Evolutionary conservation across 2,113 vertebrate genomes (phyloP).

Genomic region (Martes martes): DNA sequence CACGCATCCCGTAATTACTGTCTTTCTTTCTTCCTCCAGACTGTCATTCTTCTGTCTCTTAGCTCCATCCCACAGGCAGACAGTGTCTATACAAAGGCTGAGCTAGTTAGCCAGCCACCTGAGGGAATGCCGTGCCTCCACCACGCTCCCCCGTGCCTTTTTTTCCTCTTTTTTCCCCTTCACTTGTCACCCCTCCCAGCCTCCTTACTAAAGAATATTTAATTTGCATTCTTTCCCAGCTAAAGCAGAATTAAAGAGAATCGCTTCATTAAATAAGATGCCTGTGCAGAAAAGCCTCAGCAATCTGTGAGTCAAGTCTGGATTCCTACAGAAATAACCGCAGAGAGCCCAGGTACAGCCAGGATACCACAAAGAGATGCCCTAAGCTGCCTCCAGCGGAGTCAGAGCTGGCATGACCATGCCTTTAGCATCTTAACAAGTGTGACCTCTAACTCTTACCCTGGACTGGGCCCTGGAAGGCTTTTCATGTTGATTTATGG

Average conservation of each 20-base stretch:
- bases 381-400: not conserved
- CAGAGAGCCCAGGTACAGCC: conserved; percentile 84
- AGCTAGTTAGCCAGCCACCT: conserved; percentile 84
- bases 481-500: conserved; percentile 38
- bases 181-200: conserved; percentile 61
- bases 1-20: conserved; percentile 88
- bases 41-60: conserved; percentile 87
- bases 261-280: conserved; percentile 80
- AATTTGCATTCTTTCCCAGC: conserved; percentile 86
- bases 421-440: conserved; percentile 62
- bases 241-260: conserved; percentile 76
- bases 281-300: conserved; percentile 77
- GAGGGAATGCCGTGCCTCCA: conserved; percentile 77
- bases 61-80: conserved; percentile 82
- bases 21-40: conserved; percentile 86
- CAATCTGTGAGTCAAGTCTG: conserved; percentile 81
- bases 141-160: conserved; percentile 42
- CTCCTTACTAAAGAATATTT: conserved; percentile 80
- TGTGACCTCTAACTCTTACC: not conserved
- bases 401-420: conserved; percentile 39
- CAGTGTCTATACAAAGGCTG: conserved; percentile 83
- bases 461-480: conserved; percentile 6
- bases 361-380: conserved; percentile 76
- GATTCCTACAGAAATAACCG: conserved; percentile 83
- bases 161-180: conserved; percentile 34